These are phyloP conservation scores for Irena cyanogastra DNA, from an alignment of 2,113 vertebrate genomes.

Conservation along the genomic window DNA sequence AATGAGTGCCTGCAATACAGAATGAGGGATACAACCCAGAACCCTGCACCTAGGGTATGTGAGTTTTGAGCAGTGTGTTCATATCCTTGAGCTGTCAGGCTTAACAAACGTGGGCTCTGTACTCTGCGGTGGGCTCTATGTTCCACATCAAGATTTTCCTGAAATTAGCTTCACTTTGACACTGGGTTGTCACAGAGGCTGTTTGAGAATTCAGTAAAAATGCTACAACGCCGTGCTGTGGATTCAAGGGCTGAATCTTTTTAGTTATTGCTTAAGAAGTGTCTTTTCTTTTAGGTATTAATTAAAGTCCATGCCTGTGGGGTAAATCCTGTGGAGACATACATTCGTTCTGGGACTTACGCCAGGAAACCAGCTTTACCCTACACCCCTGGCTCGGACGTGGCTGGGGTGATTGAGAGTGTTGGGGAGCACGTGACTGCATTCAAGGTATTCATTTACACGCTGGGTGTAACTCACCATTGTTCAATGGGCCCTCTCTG, in stretches of 20 bases:
- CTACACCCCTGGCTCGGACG: conserved; percentile 85
- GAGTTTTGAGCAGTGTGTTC: neutral
- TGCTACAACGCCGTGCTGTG: neutral
- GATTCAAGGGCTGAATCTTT: neutral
- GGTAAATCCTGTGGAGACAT: conserved; percentile 91
- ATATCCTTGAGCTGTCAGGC: rapidly evolving
- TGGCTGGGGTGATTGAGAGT: conserved; percentile 80
- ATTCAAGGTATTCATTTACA: conserved; percentile 79
- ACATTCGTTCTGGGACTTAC: conserved; percentile 82
- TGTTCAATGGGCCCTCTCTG: neutral
- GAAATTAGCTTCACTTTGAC: neutral
- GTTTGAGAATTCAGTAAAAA: neutral
- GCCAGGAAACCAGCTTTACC: conserved; percentile 77
- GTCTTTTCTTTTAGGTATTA: conserved; percentile 76
- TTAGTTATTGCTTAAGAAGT: neutral
- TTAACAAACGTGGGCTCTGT: no score
- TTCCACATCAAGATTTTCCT: neutral
- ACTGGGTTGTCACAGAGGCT: neutral
- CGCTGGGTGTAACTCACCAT: rapidly evolving
- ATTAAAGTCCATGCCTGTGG: conserved; percentile 88
- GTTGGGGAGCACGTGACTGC: conserved; percentile 76
- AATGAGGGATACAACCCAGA: neutral
- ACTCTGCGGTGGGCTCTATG: rapidly evolving
- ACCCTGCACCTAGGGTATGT: neutral
- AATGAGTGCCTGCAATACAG: neutral